phyloP scores from a whole-genome alignment of 2,888 invertebrate species.

The Andrena flavipes region DNA sequence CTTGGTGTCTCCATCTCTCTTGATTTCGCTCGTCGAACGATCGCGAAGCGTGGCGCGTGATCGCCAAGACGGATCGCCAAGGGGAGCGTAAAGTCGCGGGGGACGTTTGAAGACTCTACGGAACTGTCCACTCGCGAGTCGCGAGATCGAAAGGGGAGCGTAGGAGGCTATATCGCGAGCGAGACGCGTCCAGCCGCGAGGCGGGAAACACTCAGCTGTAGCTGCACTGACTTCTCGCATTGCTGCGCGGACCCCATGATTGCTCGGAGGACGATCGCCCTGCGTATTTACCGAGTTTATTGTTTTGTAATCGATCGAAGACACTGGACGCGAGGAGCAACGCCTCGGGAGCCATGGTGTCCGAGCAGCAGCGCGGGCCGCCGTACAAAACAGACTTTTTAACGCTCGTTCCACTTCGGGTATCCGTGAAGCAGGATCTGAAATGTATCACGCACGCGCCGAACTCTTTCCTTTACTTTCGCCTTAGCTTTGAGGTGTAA shows the following conservation, averaged over 20 bases:
- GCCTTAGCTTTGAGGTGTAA: constrained; percentile 62
- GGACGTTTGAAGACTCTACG: background rate
- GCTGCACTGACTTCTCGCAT: background rate
- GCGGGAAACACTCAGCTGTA: constrained; percentile 21
- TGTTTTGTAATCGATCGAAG: background rate
- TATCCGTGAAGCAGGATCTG: constrained; percentile 35
- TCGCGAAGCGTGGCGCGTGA: background rate
- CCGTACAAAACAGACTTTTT: constrained; percentile 16
- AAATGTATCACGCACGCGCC: constrained; percentile 64
- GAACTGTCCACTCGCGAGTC: background rate
- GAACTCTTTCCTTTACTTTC: constrained; percentile 63
- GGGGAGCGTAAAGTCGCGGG: background rate
- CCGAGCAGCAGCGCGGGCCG: background rate
- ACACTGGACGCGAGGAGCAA: background rate
- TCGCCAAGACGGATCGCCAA: constrained; percentile 9
- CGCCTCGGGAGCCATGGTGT: background rate
- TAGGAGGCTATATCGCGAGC: background rate
- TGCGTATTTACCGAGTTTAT: background rate
- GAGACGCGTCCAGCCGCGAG: constrained; percentile 19
- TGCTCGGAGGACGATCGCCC: background rate
- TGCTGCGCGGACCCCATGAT: background rate
- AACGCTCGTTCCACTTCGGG: constrained; percentile 28
- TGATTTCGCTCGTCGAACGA: constrained; percentile 2
- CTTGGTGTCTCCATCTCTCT: constrained; percentile 5
- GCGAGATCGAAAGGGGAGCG: background rate